Conservation (phyloP, 2,113 vertebrate genomes). For the Phycodurus eques region DNA sequence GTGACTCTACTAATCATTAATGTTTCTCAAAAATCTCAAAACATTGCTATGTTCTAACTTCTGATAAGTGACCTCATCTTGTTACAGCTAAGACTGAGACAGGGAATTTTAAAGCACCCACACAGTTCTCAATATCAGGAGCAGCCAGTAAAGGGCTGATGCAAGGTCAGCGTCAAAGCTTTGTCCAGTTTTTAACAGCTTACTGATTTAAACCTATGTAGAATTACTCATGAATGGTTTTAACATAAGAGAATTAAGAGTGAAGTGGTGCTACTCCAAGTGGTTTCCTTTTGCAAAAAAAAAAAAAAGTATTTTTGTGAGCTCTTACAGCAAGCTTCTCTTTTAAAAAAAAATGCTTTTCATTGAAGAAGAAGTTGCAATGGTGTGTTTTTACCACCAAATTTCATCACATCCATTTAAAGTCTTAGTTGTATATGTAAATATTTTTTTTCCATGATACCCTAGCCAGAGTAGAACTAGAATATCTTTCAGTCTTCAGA, state of each 20-base stretch:
- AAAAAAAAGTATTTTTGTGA: too few relatives aligned
- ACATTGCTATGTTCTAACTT: neutral
- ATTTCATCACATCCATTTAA: neutral
- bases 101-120: slow-evolving; percentile 6
- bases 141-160: neutral
- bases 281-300: too few relatives aligned
- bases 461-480: neutral
- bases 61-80: slow-evolving; percentile 7
- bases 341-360: neutral
- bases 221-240: neutral
- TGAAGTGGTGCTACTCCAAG: neutral
- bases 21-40: neutral
- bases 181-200: neutral
- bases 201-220: neutral
- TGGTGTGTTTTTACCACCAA: neutral
- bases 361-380: too few relatives aligned
- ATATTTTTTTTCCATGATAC: neutral
- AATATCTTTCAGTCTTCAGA: neutral
- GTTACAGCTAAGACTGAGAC: neutral
- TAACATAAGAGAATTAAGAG: neutral
- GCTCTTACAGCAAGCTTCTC: neutral
- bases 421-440: neutral
- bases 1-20: neutral
- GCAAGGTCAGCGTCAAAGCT: neutral
- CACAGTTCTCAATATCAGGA: neutral